Base-by-base conservation (phyloP, 30 jellyfish, hydroid and myxozoan species). In the Euphysa ruthae region DNA sequence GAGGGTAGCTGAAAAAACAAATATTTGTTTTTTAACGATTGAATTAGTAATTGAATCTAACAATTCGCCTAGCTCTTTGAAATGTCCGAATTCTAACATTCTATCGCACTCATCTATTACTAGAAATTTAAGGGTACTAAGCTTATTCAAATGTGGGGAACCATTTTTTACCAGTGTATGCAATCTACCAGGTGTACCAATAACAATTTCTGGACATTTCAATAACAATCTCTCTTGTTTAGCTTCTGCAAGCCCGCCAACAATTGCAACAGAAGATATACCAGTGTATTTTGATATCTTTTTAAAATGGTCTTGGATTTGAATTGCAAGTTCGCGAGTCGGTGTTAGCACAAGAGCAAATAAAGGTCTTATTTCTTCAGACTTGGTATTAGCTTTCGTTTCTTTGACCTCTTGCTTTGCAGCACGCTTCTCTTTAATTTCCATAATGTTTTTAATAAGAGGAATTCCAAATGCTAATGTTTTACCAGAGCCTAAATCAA, bases 111-210 rank as follows among this genome's bases (percentile, higher is more conserved):
- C 98, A 77, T 89, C 98, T 32, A 89, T 69, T 30, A 89, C 98
- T 12, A 89, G 55, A 49, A 81, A 83, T 61, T 70, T 69, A 4
- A 89, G 28, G 10, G 61, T 38, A 38, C 55, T 62, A 18, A 84
- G 33, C 61, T 76, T 69, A 23, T 55, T 54, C 69, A 87, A 58
- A 50, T 73, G 89, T 20, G 57, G 76, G 6, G 69, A 81, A 15
- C 89, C 93, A 43, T 82, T 84, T 2, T 49, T 75, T 28, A 80
- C 62, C 25, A 73, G 50, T 30, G 66, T 75, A 20, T 72, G 75
- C 14, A 89, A 74, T 23, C 98, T 84, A n/a, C 98, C 98, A 1
- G 98, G 98, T 19, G 98, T 89, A 12, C 82, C 98, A 24, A 89
- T 73, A 13, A 89, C 83, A 10, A 89, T 82, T 60, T 89, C 95